Conservation (phyloP, 2,113 vertebrate genomes). For the Gnathonemus echidnorhynchus region DNA sequence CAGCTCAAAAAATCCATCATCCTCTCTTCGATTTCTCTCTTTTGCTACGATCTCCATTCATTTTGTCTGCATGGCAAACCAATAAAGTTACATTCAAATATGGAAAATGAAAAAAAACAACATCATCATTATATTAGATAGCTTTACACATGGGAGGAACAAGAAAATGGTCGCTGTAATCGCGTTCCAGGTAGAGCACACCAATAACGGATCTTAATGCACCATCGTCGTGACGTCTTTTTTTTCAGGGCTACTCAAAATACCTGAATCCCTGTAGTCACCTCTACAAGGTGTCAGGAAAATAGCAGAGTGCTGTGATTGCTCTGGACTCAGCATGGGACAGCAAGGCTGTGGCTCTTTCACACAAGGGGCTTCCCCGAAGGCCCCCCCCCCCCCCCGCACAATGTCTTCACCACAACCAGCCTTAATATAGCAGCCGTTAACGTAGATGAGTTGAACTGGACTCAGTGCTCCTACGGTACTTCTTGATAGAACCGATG, state of each 20-base stretch:
- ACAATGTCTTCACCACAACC: background rate
- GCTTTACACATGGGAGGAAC: background rate
- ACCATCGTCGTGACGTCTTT: background rate
- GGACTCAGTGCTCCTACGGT: background rate
- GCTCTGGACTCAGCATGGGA: constrained; percentile 7
- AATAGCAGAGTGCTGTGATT: background rate
- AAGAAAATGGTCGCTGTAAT: background rate
- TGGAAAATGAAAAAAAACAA: constrained; percentile 30
- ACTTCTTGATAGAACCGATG: background rate
- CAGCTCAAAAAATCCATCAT: constrained; percentile 46
- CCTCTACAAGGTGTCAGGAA: background rate
- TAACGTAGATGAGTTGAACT: background rate
- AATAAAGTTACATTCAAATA: constrained; percentile 52
- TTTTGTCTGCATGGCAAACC: constrained; percentile 45
- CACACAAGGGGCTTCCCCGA: background rate
- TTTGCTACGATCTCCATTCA: constrained; percentile 38
- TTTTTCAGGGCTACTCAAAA: background rate
- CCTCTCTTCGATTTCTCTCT: constrained; percentile 38
- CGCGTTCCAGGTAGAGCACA: background rate
- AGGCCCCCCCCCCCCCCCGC: background rate
- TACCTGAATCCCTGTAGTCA: background rate
- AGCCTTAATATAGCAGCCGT: background rate
- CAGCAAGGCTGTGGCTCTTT: background rate
- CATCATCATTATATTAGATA: background rate
- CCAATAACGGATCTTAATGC: background rate